Percentiles rank a stretch among this genome's conserved stretches.
phyloP scores from a whole-genome alignment of 2,797 vertebrate species.

The Pipistrellus pipistrellus region DNA sequence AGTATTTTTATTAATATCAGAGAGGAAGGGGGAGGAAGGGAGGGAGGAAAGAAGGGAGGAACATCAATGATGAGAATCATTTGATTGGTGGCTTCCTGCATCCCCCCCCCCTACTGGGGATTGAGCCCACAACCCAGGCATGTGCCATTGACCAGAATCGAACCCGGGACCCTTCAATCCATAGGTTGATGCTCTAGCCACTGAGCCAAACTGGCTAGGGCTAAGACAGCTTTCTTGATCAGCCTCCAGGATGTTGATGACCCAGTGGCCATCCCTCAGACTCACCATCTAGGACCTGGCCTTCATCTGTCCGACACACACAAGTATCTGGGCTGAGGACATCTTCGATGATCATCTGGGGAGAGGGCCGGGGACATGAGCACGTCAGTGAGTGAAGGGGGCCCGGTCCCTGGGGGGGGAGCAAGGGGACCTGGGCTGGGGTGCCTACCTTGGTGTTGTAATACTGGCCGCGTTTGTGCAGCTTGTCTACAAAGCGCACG shows the following conservation, averaged over 20 bases:
- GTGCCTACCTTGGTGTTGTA: slow-evolving; percentile 95
- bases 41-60: no score
- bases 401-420: not conserved
- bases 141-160: no score
- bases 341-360: slow-evolving; percentile 94
- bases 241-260: not conserved
- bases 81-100: no score
- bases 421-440: not conserved
- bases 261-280: not conserved
- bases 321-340: slow-evolving; percentile 91
- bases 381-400: not conserved
- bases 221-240: not conserved
- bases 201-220: not conserved
- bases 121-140: no score
- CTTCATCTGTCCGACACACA: slow-evolving; percentile 94
- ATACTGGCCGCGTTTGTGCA: slow-evolving; percentile 93
- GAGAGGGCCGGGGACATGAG: not conserved
- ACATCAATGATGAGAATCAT: no score
- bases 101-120: no score
- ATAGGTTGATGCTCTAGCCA: no score
- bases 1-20: no score
- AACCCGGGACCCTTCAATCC: no score
- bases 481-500: slow-evolving; percentile 94
- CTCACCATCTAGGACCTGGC: slow-evolving; percentile 93
- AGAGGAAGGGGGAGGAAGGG: no score